Evolutionary conservation across 2,888 invertebrate species (phyloP).

Genomic region (Deilephila porcellus): DNA sequence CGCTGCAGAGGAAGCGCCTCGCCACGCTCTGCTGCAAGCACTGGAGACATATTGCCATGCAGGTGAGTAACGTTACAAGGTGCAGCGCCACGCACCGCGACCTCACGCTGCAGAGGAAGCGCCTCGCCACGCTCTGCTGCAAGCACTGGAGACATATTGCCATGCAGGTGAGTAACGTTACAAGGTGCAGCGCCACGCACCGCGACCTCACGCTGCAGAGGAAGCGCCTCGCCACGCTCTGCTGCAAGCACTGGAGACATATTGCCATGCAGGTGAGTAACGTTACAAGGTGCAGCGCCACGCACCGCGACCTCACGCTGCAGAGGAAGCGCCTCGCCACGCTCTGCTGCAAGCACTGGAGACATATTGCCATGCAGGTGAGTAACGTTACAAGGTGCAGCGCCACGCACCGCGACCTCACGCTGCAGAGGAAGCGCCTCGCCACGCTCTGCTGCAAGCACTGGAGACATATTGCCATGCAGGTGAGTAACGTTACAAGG

Average conservation of each 20-base stretch:
- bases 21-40: slow-evolving; percentile 93
- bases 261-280: slow-evolving; percentile 56
- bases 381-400: slow-evolving; percentile 87
- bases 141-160: slow-evolving; percentile 89
- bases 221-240: slow-evolving; percentile 92
- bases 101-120: slow-evolving; percentile 92
- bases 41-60: slow-evolving; percentile 86
- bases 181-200: slow-evolving; percentile 94
- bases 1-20: slow-evolving; percentile 92
- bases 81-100: slow-evolving; percentile 95
- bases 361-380: slow-evolving; percentile 80
- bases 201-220: slow-evolving; percentile 94
- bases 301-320: slow-evolving; percentile 94
- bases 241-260: slow-evolving; percentile 91
- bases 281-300: slow-evolving; percentile 90
- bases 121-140: slow-evolving; percentile 92
- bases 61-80: slow-evolving; percentile 77
- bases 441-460: slow-evolving; percentile 93
- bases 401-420: slow-evolving; percentile 94
- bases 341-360: slow-evolving; percentile 91
- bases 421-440: slow-evolving; percentile 92
- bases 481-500: slow-evolving; percentile 77
- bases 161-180: no score
- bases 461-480: slow-evolving; percentile 86
- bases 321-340: slow-evolving; percentile 93